Evolutionary conservation across 2,888 invertebrate species (phyloP).

Genomic region (Volucella inflata): DNA sequence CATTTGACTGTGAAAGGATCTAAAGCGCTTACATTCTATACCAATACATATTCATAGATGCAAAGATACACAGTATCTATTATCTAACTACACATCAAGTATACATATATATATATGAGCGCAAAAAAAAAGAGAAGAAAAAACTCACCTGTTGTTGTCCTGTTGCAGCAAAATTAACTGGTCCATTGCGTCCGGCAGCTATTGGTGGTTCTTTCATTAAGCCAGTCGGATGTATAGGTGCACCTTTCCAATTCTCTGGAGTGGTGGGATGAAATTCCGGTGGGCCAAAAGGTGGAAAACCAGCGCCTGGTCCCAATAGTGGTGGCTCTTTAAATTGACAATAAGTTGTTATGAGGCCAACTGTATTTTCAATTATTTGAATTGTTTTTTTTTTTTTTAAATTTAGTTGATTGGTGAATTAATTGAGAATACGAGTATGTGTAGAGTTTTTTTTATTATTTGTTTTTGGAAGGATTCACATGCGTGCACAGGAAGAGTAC

Average conservation of each 20-base stretch:
- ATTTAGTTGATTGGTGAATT: constrained; percentile 29
- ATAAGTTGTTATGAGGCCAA: constrained; percentile 80
- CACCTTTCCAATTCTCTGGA: constrained; percentile 83
- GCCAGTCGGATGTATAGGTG: constrained; percentile 84
- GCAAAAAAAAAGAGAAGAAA: constrained; percentile 16
- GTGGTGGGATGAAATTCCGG: constrained; percentile 83
- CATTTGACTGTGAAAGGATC: constrained; percentile 31
- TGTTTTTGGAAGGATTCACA: constrained; percentile 52
- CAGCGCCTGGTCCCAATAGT: constrained; percentile 83
- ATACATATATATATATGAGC: not conserved
- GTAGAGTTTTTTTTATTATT: constrained; percentile 27
- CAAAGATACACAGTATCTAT: no score
- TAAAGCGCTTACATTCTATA: constrained; percentile 6
- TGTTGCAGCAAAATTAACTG: constrained; percentile 82
- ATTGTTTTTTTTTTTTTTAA: constrained; percentile 55
- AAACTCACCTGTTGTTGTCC: constrained; percentile 82
- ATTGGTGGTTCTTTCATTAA: constrained; percentile 87
- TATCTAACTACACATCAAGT: no score
- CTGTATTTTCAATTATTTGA: constrained; percentile 75
- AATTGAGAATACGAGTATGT: constrained; percentile 13
- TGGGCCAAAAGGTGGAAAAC: constrained; percentile 83
- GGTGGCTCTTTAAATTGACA: constrained; percentile 84
- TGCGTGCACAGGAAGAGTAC: constrained; percentile 64
- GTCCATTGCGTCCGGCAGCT: constrained; percentile 84
- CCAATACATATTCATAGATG: no score